Conservation (phyloP, 2,888 invertebrate genomes). For the Allacma fusca region DNA sequence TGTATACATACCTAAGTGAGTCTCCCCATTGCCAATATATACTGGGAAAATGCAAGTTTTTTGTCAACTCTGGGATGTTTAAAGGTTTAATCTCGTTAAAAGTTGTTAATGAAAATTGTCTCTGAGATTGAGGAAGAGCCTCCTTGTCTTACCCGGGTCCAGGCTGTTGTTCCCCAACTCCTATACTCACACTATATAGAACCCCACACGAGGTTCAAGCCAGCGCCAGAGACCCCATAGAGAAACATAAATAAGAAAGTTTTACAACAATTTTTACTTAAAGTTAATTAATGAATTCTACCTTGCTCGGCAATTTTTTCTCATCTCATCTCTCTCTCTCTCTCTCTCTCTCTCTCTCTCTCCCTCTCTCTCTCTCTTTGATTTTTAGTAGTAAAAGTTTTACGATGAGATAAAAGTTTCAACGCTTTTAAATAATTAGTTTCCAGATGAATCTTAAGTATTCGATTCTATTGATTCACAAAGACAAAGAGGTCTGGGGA, state of each 20-base stretch:
- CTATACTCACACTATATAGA: not conserved
- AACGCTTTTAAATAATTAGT: conserved; percentile 49
- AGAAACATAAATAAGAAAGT: conserved; percentile 26
- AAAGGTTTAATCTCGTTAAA: conserved; percentile 50
- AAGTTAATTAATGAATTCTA: conserved; percentile 40
- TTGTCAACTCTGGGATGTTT: not conserved
- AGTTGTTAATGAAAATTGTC: conserved; percentile 58
- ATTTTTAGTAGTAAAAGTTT: conserved; percentile 47
- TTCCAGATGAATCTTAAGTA: conserved; percentile 41
- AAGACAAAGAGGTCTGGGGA: not conserved
- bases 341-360: conserved; percentile 1
- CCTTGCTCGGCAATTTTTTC: conserved; percentile 26
- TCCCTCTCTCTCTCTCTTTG: conserved; percentile 25
- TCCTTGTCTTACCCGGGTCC: conserved; percentile 9
- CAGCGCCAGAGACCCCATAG: conserved; percentile 9
- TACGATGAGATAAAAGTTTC: conserved; percentile 46
- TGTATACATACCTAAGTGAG: not conserved
- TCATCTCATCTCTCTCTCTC: not conserved
- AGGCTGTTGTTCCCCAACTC: not conserved
- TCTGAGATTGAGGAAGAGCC: conserved; percentile 38
- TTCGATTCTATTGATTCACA: conserved; percentile 17
- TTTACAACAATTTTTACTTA: conserved; percentile 45
- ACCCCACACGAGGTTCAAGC: conserved; percentile 10
- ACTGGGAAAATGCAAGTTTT: conserved; percentile 29
- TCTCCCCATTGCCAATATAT: not conserved